Percentiles rank a stretch among this genome's conserved stretches.
phyloP scores from a whole-genome alignment of 2,113 vertebrate genomes.

The Pachyramphus minor region DNA sequence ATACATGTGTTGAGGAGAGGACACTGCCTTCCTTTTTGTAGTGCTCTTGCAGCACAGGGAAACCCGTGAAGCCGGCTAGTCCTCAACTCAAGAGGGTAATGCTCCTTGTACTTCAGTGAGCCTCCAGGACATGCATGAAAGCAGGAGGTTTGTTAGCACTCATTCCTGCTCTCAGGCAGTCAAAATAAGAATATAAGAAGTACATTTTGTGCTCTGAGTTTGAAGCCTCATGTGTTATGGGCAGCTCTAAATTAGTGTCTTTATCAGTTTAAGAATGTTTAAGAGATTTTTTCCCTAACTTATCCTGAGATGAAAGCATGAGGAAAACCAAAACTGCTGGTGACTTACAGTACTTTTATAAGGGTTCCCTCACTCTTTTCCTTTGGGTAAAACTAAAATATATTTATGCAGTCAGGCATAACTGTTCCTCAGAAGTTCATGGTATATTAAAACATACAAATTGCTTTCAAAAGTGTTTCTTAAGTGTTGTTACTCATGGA shows the following conservation, averaged over 20 bases:
- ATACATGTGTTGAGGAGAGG: neutral
- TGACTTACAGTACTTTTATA: neutral
- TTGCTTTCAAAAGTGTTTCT: neutral
- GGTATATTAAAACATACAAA: neutral
- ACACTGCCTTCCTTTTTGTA: neutral
- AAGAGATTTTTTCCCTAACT: neutral
- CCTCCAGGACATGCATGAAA: neutral
- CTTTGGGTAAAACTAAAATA: neutral
- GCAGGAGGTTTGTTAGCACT: neutral
- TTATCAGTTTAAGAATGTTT: neutral
- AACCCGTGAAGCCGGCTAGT: neutral
- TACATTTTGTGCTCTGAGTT: neutral
- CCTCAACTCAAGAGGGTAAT: neutral
- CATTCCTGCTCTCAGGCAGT: neutral
- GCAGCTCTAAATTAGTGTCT: neutral
- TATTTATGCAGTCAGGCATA: neutral
- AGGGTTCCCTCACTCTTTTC: neutral
- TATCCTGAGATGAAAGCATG: neutral
- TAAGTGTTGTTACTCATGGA: neutral
- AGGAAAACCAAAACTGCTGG: neutral
- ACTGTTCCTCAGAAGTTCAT: neutral
- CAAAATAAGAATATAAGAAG: neutral
- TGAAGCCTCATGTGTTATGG: neutral
- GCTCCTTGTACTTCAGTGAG: neutral
- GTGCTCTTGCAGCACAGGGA: neutral